Evolutionary conservation across 2,797 vertebrate species (phyloP).

Genomic region (Trichosurus vulpecula): DNA sequence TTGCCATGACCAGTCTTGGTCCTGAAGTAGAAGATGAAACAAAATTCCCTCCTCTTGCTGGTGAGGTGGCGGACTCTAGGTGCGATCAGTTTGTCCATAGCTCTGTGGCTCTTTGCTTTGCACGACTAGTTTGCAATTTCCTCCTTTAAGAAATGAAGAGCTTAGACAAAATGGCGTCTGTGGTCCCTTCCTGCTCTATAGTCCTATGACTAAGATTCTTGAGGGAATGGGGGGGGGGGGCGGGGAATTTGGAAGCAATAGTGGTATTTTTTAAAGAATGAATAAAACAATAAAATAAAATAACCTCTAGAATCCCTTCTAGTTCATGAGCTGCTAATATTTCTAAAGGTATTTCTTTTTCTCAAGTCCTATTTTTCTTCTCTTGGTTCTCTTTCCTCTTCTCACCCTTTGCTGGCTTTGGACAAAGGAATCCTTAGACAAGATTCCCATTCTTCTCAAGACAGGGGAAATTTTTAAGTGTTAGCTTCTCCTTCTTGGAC

Average conservation of each 20-base stretch:
- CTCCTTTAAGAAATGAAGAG: background rate
- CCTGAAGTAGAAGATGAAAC: background rate
- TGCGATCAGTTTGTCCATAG: fast-evolving
- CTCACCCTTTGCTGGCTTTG: background rate
- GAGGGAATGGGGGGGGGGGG: background rate
- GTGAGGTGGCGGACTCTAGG: background rate
- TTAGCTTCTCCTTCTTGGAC: too few species aligned
- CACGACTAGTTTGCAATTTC: background rate
- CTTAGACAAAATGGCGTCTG: background rate
- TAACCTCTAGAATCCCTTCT: background rate
- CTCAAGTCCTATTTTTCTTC: background rate
- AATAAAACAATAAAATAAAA: background rate
- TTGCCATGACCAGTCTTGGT: background rate
- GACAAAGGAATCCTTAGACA: background rate
- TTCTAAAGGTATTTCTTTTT: background rate
- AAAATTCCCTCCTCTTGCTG: background rate
- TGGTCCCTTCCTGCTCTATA: background rate
- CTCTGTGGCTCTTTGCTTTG: background rate
- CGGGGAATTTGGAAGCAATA: background rate
- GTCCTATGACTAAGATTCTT: background rate
- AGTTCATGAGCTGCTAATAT: background rate
- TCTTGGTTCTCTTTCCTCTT: background rate
- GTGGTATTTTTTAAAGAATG: background rate
- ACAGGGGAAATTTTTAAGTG: background rate
- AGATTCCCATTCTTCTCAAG: background rate